A percentile compares a stretch with the other conserved stretches of the same genome.
Evolutionary conservation across 2,888 invertebrate species (phyloP).

Genomic region (Apotomis turbidana): DNA sequence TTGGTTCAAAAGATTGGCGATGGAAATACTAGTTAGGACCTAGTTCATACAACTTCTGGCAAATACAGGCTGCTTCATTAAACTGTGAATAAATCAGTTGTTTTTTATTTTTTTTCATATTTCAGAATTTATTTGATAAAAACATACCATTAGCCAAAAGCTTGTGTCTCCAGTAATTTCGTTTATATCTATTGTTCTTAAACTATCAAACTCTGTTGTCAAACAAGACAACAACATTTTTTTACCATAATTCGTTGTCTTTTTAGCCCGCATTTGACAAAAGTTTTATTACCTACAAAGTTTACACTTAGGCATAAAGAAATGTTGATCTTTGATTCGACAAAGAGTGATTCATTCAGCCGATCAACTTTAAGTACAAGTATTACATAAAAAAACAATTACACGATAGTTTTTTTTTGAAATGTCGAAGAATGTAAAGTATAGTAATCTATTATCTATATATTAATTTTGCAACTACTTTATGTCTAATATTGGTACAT

Average conservation of each 20-base stretch:
- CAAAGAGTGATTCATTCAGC: constrained; percentile 5
- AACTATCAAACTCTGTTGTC: constrained; percentile 7
- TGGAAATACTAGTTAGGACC: constrained; percentile 44
- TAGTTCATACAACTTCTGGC: constrained; percentile 68
- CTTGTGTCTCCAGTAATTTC: constrained; percentile 5
- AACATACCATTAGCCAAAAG: not conserved
- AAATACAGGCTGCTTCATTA: constrained; percentile 69
- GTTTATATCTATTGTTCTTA: constrained; percentile 1
- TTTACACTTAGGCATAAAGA: constrained; percentile 33
- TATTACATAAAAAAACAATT: constrained; percentile 19
- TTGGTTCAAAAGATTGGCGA: constrained; percentile 51
- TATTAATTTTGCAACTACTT: constrained; percentile 29
- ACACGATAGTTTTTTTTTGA: constrained; percentile 14
- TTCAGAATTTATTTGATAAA: not conserved
- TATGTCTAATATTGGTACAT: constrained; percentile 30
- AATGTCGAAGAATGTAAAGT: constrained; percentile 28
- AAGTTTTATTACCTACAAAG: constrained; percentile 58
- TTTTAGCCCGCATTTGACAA: constrained; percentile 80
- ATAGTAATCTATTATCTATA: constrained; percentile 12
- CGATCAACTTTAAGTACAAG: constrained; percentile 22
- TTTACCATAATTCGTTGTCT: constrained; percentile 73
- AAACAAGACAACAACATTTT: not conserved
- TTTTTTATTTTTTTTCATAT: not conserved
- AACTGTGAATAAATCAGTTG: not conserved
- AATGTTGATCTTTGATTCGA: constrained; percentile 21